Evolutionary conservation across 2,888 invertebrate species (phyloP).

Genomic region (Heliconius erato): DNA sequence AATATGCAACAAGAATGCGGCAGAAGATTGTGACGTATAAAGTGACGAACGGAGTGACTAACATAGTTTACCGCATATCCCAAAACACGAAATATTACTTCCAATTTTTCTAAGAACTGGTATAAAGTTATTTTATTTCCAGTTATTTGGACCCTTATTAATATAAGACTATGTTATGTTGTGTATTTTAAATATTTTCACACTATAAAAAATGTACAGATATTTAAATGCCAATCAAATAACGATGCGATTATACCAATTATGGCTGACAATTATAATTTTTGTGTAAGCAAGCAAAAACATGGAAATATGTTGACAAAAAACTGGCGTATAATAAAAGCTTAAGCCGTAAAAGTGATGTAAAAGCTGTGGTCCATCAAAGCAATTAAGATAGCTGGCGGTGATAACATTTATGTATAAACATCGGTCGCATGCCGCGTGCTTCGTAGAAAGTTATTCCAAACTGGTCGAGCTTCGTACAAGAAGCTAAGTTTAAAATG

Average conservation of each 20-base stretch:
- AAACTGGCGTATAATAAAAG: conserved; percentile 15
- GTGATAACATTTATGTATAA: conserved; percentile 45
- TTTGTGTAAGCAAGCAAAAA: conserved; percentile 3
- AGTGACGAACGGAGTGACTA: background rate
- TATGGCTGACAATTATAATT: conserved; percentile 6
- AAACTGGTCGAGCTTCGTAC: conserved; percentile 37
- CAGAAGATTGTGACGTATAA: background rate
- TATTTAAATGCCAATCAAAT: background rate
- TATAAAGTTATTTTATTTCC: background rate
- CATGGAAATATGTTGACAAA: background rate
- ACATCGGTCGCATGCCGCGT: conserved; percentile 40
- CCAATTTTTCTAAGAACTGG: background rate
- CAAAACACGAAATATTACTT: conserved; percentile 5
- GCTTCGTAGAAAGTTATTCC: conserved; percentile 44
- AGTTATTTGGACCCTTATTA: background rate
- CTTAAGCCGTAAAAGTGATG: conserved; percentile 25
- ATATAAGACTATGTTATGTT: too few species aligned
- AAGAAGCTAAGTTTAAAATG: conserved; percentile 26
- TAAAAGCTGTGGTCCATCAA: conserved; percentile 38
- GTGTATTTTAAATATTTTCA: background rate
- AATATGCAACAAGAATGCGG: background rate
- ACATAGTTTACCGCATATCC: background rate
- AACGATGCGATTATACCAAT: background rate
- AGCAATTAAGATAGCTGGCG: conserved; percentile 47
- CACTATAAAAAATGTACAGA: background rate